phyloP scores from a whole-genome alignment of 2,797 vertebrate genomes.

The Sebastes oblongus region DNA sequence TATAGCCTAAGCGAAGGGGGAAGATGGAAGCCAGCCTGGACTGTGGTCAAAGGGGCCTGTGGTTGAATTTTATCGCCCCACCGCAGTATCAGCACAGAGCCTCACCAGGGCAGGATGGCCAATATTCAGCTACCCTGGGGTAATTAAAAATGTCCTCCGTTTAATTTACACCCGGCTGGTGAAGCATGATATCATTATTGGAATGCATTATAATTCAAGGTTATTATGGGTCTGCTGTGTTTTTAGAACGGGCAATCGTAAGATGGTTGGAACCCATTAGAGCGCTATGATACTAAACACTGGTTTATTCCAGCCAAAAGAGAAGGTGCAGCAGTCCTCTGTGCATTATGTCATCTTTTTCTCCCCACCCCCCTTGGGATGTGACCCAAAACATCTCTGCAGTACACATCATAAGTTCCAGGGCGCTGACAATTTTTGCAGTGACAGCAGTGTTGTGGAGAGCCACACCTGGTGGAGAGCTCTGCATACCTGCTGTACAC shows the following conservation, averaged over 20 bases:
- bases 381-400: constrained; percentile 61
- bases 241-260: constrained; percentile 39
- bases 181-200: constrained; percentile 75
- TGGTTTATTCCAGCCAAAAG: constrained; percentile 5
- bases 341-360: constrained; percentile 44
- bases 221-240: constrained; percentile 63
- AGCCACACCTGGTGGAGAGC: constrained; percentile 63
- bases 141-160: constrained; percentile 73
- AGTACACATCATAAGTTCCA: constrained; percentile 44
- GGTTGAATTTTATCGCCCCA: constrained; percentile 74
- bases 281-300: constrained; percentile 16
- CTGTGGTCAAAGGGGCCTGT: constrained; percentile 72
- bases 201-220: constrained; percentile 71
- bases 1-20: constrained; percentile 34
- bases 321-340: constrained; percentile 16
- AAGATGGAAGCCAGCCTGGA: constrained; percentile 61
- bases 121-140: constrained; percentile 70
- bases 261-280: constrained; percentile 43
- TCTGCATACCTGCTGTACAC: constrained; percentile 49
- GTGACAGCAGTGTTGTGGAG: constrained; percentile 60
- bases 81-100: constrained; percentile 62
- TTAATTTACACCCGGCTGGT: constrained; percentile 73
- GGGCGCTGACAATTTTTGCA: constrained; percentile 51
- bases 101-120: constrained; percentile 64
- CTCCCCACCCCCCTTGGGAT: constrained; percentile 14